A percentile compares a stretch with the other conserved stretches of the same genome.
phyloP scores from a whole-genome alignment of 2,113 vertebrate species.

The Halcyon malimbica region DNA sequence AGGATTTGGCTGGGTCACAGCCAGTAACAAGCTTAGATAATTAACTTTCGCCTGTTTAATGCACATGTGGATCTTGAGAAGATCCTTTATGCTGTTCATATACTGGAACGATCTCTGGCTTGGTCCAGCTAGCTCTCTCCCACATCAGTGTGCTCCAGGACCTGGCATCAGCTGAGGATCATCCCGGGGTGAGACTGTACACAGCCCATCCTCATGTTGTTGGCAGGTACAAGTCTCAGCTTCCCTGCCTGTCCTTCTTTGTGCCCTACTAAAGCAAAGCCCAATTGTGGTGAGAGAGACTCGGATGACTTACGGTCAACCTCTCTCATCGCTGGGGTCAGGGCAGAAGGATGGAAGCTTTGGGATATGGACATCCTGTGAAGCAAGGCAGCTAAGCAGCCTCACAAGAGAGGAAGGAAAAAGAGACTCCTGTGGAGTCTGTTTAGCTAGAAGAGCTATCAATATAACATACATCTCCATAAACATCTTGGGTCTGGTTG shows the following conservation, averaged over 20 bases:
- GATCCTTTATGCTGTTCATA: neutral
- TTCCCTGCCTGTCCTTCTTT: neutral
- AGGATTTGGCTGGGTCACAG: neutral
- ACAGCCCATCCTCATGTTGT: neutral
- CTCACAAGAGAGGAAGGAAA: neutral
- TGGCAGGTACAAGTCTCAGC: neutral
- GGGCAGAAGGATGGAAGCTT: neutral
- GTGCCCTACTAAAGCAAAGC: neutral
- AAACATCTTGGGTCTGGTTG: neutral
- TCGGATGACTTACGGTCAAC: rapidly evolving
- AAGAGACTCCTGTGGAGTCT: neutral
- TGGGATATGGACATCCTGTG: neutral
- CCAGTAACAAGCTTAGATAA: neutral
- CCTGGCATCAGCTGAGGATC: neutral
- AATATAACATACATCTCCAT: neutral
- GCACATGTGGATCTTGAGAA: neutral
- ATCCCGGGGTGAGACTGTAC: neutral
- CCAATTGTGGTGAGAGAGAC: neutral
- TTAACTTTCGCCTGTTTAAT: neutral
- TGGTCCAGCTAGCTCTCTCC: neutral
- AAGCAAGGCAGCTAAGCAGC: neutral
- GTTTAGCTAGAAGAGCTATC: neutral
- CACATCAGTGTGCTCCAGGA: neutral
- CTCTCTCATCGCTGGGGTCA: neutral
- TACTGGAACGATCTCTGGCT: neutral